phyloP scores from a whole-genome alignment of 2,113 vertebrate genomes.

The Notothenia coriiceps region DNA sequence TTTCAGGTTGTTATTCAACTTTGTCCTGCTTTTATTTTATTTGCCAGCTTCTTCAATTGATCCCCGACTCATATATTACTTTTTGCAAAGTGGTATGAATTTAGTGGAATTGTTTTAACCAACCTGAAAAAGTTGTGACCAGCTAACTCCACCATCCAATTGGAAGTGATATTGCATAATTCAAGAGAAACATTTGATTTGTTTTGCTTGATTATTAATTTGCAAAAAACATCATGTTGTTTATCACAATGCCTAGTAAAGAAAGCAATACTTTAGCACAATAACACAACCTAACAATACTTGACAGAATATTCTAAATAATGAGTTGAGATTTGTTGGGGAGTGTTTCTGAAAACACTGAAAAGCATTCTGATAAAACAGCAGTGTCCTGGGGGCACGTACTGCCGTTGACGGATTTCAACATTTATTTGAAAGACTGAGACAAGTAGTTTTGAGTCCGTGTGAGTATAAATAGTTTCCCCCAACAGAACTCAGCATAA shows the following conservation, averaged over 20 bases:
- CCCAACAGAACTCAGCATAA: constrained; percentile 3
- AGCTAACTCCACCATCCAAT: no score
- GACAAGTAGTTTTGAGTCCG: constrained; percentile 1
- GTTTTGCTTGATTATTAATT: not conserved
- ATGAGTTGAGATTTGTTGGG: not conserved
- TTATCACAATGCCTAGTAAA: not conserved
- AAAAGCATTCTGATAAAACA: not conserved
- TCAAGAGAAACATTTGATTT: no score
- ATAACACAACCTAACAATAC: not conserved
- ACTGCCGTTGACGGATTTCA: constrained; percentile 21
- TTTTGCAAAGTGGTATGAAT: no score
- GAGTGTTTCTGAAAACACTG: not conserved
- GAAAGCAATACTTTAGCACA: not conserved
- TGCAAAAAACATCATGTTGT: not conserved
- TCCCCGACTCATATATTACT: no score
- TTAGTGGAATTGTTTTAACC: no score
- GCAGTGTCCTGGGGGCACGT: not conserved
- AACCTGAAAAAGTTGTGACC: no score
- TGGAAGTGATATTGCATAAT: no score
- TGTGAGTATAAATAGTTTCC: constrained; percentile 21
- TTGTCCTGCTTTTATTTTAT: no score
- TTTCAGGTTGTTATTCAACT: no score
- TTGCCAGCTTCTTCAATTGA: no score
- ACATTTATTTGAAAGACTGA: constrained; percentile 8
- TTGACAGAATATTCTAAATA: not conserved